Percentiles rank a stretch among this genome's conserved stretches.
These are phyloP conservation scores for Petaurus breviceps DNA, from an alignment of 2,113 vertebrate species.

Conservation along the genomic window DNA sequence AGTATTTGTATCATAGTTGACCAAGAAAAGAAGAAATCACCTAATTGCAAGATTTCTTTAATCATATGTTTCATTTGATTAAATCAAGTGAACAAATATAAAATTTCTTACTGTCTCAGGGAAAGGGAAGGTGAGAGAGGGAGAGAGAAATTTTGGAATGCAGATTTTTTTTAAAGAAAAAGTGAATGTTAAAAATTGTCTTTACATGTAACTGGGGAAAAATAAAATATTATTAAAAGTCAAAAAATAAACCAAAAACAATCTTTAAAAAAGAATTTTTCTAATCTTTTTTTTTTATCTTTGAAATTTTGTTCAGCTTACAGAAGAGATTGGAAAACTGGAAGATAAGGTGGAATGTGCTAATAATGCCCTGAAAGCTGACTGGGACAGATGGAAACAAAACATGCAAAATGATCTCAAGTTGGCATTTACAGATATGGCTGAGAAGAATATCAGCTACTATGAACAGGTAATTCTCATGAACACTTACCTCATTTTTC, in stretches of 20 bases:
- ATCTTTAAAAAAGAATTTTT: not conserved
- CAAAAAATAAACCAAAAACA: not conserved
- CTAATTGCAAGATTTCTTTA: not conserved
- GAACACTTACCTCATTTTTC: not conserved
- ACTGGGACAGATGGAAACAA: constrained; percentile 93
- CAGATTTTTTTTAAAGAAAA: not conserved
- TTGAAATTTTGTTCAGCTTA: constrained; percentile 84
- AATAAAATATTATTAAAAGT: not conserved
- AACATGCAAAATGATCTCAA: constrained; percentile 91
- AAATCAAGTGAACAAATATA: not conserved
- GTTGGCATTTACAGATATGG: constrained; percentile 86
- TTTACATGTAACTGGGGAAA: not conserved
- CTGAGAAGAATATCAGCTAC: constrained; percentile 90
- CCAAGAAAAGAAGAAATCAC: constrained; percentile 3
- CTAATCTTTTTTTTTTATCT: constrained; percentile 23
- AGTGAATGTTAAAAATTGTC: not conserved
- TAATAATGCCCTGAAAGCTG: constrained; percentile 91
- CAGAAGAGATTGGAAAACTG: constrained; percentile 91
- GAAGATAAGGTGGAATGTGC: constrained; percentile 92
- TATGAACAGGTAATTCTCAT: constrained; percentile 91
- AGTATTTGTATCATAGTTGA: not conserved
- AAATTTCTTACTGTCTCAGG: not conserved
- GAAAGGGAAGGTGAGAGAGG: not conserved
- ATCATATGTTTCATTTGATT: not conserved
- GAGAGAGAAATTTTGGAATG: not conserved